These are phyloP conservation scores for Eleginops maclovinus DNA, from an alignment of 2,113 vertebrate species.

Conservation along the genomic window DNA sequence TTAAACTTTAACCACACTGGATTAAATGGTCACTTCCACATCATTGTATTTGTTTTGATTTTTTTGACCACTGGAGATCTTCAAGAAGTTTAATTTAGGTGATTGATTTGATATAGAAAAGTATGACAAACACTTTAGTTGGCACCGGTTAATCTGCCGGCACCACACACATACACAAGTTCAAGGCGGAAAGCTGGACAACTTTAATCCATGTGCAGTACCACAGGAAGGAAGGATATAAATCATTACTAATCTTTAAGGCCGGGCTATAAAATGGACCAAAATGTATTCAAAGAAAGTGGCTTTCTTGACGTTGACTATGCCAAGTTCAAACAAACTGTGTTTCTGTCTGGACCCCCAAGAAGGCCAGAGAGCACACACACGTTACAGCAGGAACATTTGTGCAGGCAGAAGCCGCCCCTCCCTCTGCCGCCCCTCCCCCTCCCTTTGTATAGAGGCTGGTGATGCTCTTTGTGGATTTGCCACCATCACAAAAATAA, in stretches of 20 bases:
- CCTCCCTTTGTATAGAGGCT: conserved; percentile 63
- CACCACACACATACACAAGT: conserved; percentile 61
- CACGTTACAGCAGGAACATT: conserved; percentile 87
- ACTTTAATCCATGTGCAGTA: conserved; percentile 92
- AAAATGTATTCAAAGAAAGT: conserved; percentile 94
- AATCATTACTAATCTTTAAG: conserved; percentile 95
- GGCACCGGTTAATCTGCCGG: conserved; percentile 11
- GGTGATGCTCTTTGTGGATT: conserved; percentile 19
- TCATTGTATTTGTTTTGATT: conserved; percentile 55
- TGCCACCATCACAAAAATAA: background rate
- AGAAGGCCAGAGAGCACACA: conserved; percentile 67
- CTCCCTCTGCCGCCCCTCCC: conserved; percentile 66
- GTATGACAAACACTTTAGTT: conserved; percentile 32
- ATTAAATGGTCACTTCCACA: conserved; percentile 34
- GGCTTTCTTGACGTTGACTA: conserved; percentile 89
- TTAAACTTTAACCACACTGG: conserved; percentile 34
- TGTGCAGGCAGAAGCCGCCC: conserved; percentile 85
- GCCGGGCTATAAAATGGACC: conserved; percentile 91
- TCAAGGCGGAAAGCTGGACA: conserved; percentile 87
- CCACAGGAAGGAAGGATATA: conserved; percentile 92
- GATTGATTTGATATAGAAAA: conserved; percentile 49
- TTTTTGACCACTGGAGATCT: conserved; percentile 33
- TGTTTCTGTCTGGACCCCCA: conserved; percentile 47
- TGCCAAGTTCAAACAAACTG: conserved; percentile 90
- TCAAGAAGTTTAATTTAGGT: conserved; percentile 47